Base-by-base conservation (phyloP, 2,797 vertebrate species). In the Brachymystax lenok region DNA sequence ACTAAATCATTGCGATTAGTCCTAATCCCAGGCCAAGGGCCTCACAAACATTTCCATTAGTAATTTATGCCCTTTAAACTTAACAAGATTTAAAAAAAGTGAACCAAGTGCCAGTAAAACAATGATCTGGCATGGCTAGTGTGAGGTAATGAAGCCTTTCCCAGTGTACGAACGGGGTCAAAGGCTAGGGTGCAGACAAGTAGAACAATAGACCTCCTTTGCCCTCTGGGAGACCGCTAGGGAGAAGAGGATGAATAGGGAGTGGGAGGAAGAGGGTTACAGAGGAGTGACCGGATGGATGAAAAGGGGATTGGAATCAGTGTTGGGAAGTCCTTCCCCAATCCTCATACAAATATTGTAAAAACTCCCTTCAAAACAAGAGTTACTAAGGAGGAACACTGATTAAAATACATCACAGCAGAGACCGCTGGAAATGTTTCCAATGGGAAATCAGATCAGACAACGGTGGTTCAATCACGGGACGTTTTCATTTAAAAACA, bases 61-160 rank as follows among this genome's bases (percentile, higher is more conserved):
- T 61, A 4, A 73, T 63, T 40, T 40, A 73, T 73, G 33, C 64
- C 72, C 33, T 46, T 21, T 17, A 24, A 21, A 21, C 51, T 46
- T 74, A 73, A 73, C 54, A 24, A 35, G 72, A 73, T 73, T 40
- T 21, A n/a, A 52, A 21, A 40, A 35, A 27, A 2, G 35, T 14
- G 46, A 54, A 63, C 30, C 46, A 13, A 61, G 46, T 12, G 56
- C 21, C 2, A 12, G n/a, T 21, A 54, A 74, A 24, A 74, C 56
- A 74, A 74, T 40, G 54, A 33, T n/a, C 30, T 61, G 71, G 28
- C 30, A 54, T 8, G 1, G 6, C 71, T 61, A 3, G 71, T 61
- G 7, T 1, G 51, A 56, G 71, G 30, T 14, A 27, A 56, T 19
- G 33, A 59, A 59, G 71, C 52, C 27, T 5, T 56, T 21, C 5